These are phyloP conservation scores for Osmoderma eremita DNA, from an alignment of 2,888 invertebrate genomes.

Conservation along the genomic window DNA sequence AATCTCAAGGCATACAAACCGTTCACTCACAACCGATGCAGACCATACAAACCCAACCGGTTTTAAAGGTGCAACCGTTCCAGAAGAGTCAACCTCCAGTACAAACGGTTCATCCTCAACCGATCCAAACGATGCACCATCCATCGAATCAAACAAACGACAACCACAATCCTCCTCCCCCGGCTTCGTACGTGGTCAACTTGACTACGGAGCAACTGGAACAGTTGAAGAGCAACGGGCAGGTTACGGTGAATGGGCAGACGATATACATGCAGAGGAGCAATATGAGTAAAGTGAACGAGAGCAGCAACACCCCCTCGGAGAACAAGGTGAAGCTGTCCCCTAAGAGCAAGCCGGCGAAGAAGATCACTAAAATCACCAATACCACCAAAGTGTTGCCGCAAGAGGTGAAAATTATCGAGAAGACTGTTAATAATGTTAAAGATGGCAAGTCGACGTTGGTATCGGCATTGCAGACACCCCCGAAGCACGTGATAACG, in stretches of 20 bases:
- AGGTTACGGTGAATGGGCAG: constrained; percentile 63
- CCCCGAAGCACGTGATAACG: constrained; percentile 55
- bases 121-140: constrained; percentile 54
- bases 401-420: constrained; percentile 44
- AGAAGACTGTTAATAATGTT: constrained; percentile 50
- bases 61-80: constrained; percentile 58
- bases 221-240: constrained; percentile 62
- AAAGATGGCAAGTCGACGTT: constrained; percentile 47
- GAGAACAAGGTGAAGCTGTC: constrained; percentile 54
- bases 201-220: constrained; percentile 63
- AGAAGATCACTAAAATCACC: constrained; percentile 52
- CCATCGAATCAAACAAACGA: constrained; percentile 48
- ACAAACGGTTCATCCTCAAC: constrained; percentile 61
- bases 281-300: constrained; percentile 46
- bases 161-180: constrained; percentile 44
- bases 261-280: constrained; percentile 63
- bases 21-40: constrained; percentile 49
- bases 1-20: constrained; percentile 49
- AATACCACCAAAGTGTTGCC: constrained; percentile 39
- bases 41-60: constrained; percentile 41
- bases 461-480: constrained; percentile 54
- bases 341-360: constrained; percentile 61
- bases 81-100: constrained; percentile 62
- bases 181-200: constrained; percentile 63
- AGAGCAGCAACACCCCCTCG: constrained; percentile 38